A percentile compares a stretch with the other conserved stretches of the same genome.
These are phyloP conservation scores for Anthonomus grandis DNA, from an alignment of 1,140 invertebrate genomes.

Conservation along the genomic window DNA sequence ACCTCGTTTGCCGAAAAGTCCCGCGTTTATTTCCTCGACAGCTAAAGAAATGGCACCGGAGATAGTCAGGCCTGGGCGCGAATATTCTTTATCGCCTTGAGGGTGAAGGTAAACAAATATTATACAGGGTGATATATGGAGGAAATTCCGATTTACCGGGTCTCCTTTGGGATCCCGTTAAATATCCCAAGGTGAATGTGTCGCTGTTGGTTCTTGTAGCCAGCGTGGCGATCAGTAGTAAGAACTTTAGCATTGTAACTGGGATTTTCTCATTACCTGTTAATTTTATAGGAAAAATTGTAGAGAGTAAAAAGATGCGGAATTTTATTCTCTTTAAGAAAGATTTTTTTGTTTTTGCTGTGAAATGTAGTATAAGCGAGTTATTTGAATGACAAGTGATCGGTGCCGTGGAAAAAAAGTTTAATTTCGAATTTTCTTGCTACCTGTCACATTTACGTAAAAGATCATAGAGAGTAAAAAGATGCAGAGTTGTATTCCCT, in stretches of 20 bases:
- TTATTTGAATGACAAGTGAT: too few species aligned
- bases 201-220: conserved; percentile 21
- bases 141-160: conserved; percentile 41
- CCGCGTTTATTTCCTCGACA: conserved; percentile 65
- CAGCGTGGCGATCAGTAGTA: neutral
- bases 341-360: too few species aligned
- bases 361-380: too few species aligned
- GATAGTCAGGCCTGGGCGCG: conserved; percentile 68
- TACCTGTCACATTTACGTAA: too few species aligned
- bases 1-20: conserved; percentile 58
- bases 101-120: neutral
- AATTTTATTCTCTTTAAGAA: too few species aligned
- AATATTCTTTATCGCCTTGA: conserved; percentile 69
- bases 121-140: neutral
- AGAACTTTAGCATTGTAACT: neutral
- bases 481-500: too few species aligned
- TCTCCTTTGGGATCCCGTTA: conserved; percentile 72
- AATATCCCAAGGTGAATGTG: conserved; percentile 65
- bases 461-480: too few species aligned
- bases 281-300: too few species aligned
- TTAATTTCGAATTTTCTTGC: too few species aligned
- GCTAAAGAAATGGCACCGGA: conserved; percentile 85
- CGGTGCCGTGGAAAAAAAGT: too few species aligned
- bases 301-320: too few species aligned
- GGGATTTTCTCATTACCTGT: too few species aligned